These are phyloP conservation scores for Pungitius pungitius DNA, from an alignment of 2,113 vertebrate genomes.

Conservation along the genomic window DNA sequence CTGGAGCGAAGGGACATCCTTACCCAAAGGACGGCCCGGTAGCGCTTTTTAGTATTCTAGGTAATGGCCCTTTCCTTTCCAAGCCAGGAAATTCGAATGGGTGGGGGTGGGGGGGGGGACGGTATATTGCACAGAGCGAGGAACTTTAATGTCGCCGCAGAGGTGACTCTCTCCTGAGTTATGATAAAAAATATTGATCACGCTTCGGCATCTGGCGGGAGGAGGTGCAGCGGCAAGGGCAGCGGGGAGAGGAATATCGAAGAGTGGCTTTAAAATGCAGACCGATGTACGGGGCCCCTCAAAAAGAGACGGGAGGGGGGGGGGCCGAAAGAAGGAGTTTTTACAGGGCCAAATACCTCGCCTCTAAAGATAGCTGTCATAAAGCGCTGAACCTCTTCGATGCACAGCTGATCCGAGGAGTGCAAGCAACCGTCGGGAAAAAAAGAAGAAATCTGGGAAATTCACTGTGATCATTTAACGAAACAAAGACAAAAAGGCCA, in stretches of 20 bases:
- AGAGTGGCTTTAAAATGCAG: slow-evolving; percentile 39
- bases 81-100: slow-evolving; percentile 53
- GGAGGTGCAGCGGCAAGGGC: slow-evolving; percentile 55
- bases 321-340: no score
- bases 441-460: background rate
- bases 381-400: background rate
- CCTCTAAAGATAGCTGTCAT: slow-evolving; percentile 29
- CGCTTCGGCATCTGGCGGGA: slow-evolving; percentile 41
- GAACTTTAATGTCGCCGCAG: slow-evolving; percentile 65
- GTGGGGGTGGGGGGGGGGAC: background rate
- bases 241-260: slow-evolving; percentile 65
- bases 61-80: slow-evolving; percentile 40
- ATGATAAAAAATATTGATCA: slow-evolving; percentile 74
- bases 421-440: background rate
- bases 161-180: slow-evolving; percentile 69
- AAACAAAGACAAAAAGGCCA: background rate
- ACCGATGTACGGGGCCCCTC: slow-evolving; percentile 30
- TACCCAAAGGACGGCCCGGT: slow-evolving; percentile 37
- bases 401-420: slow-evolving; percentile 29
- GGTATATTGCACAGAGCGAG: slow-evolving; percentile 40
- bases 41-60: slow-evolving; percentile 53
- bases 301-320: background rate
- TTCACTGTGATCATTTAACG: slow-evolving; percentile 18
- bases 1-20: slow-evolving; percentile 15
- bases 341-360: slow-evolving; percentile 25